These are phyloP conservation scores for Proterorhinus semilunaris DNA, from an alignment of 2,113 vertebrate species.

Conservation along the genomic window DNA sequence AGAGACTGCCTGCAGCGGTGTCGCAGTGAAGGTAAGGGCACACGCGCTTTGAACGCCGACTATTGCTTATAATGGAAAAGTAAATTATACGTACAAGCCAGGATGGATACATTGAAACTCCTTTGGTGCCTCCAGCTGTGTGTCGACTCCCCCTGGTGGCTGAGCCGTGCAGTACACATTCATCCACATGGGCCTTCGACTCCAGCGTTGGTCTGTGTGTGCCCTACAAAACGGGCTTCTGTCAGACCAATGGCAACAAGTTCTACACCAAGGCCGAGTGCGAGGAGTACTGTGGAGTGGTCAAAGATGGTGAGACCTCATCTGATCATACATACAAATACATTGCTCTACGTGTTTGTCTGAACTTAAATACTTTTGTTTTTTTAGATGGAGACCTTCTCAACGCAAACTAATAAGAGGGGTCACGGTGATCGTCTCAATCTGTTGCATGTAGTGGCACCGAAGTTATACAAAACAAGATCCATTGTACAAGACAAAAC, in stretches of 20 bases:
- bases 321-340: background rate
- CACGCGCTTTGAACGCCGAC: background rate
- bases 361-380: too few species aligned
- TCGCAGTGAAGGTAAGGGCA: slow-evolving; percentile 84
- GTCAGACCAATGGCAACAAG: slow-evolving; percentile 88
- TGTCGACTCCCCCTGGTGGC: slow-evolving; percentile 84
- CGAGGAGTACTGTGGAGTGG: slow-evolving; percentile 87
- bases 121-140: slow-evolving; percentile 73
- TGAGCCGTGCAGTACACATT: slow-evolving; percentile 63
- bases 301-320: slow-evolving; percentile 74
- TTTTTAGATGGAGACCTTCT: slow-evolving; percentile 47
- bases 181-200: slow-evolving; percentile 82
- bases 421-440: background rate
- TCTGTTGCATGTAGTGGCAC: too few species aligned
- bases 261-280: slow-evolving; percentile 95
- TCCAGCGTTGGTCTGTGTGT: slow-evolving; percentile 78
- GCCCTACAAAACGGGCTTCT: slow-evolving; percentile 77
- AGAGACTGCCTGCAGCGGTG: slow-evolving; percentile 91
- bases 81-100: background rate
- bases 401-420: slow-evolving; percentile 25
- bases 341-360: background rate
- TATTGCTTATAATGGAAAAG: background rate
- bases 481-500: background rate
- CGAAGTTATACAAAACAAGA: too few species aligned
- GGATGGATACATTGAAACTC: too few species aligned